Base-by-base conservation (phyloP, 2,797 vertebrate genomes). In the Fringilla coelebs region DNA sequence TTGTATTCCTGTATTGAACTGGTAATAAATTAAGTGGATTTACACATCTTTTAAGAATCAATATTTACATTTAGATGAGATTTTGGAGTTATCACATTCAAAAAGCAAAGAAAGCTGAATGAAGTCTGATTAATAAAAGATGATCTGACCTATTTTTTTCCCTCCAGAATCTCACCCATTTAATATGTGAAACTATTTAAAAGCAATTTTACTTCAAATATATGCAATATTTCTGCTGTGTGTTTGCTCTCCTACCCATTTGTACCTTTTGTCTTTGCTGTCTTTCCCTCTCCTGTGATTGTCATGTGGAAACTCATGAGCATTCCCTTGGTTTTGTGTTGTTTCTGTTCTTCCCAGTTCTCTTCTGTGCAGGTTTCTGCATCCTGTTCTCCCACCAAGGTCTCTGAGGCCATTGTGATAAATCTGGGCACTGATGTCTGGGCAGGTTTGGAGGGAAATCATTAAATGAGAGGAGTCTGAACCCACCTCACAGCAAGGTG, bases 101-200 rank as follows among this genome's bases (percentile, higher is more conserved):
- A 77, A 84, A 93, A 67, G 60, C 62, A 87, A 80, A 66, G n/a
- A 74, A 86, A 81, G 58, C 46, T 87, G 68, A 95, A 78, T 82
- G 70, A 94, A 94, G 22, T 28, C 66, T 84, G 36, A 78, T 87
- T 78, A 96, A 81, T 94, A 87, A 90, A 95, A 94, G 65, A 85
- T 67, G 21, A 84, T 49, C 45, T 58, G 68, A 85, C 24, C 31
- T 8, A 52, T 31, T 67, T 49, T 67, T 67, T 60, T 14, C 11
- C 38, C 15, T 19, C 10, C 52, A 55, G 20, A 54, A 54, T 72
- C 40, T 92, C 63, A 85, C 29, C 26, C 67, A 13, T 75, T 91
- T 83, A 14, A 55, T 91, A 41, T 19, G 11, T 57, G 61, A 87
- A 92, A 88, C 12, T 11, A 70, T 66, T 93, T 82, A 17, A 87